Base-by-base conservation (phyloP, 2,113 vertebrate genomes). In the Anas platyrhynchos region DNA sequence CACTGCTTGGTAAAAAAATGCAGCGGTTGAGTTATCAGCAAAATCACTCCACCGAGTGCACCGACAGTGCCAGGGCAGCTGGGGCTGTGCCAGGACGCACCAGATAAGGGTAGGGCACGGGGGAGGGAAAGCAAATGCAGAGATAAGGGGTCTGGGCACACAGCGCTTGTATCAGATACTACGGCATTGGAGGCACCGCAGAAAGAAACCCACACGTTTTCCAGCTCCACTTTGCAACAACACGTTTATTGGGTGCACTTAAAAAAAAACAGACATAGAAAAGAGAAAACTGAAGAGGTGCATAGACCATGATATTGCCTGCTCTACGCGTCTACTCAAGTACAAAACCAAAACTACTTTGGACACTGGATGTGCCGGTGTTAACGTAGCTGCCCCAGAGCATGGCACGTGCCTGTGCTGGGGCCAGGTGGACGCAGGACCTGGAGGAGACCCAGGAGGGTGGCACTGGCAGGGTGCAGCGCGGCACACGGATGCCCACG, bases 241-340 rank as follows among this genome's bases (percentile, higher is more conserved):
- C 2, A 4, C 38, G 29, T 97, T 96, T 95, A 96, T 97, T 96
- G 48, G 91, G 36, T 74, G 59, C 11, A 17, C 27, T 93, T 95
- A 5, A 72, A 96, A 93, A 93, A 34, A 61, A 61, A 14, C 13
- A 21, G n/a, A 84, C 43, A 46, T 21, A 65, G 21, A 90, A 29
- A 21, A 83, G 58, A 78, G 82, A 11, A 80, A 65, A 73, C 44
- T 7, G 1, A 67, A 61, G 38, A 18, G 83, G 13, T 62, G 73
- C 88, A 80, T 8, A 83, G 54, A 90, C 61, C 58, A 52, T 69
- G 56, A 31, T 41, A 26, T 7, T 5, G 1, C 83, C 65, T 84
- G 74, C 86, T 86, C 80, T 66, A 72, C 3, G 0, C 8, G 16
- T 32, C 54, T 67, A 68, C 71, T 34, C 43, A 48, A 26, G 73